phyloP scores from a whole-genome alignment of 2,888 invertebrate species.

The Euspilapteryx auroguttella region DNA sequence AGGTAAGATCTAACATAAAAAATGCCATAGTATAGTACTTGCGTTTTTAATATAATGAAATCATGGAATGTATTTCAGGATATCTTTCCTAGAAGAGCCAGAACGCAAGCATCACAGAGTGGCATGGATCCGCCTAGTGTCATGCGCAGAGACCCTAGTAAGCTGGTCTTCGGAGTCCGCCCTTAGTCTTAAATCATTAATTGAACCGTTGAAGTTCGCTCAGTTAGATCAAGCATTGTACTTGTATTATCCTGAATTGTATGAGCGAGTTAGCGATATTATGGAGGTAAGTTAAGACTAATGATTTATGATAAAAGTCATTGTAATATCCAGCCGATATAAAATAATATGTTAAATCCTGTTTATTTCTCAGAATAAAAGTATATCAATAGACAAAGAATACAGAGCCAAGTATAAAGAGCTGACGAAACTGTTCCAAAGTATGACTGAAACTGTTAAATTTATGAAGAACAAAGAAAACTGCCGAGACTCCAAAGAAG shows the following conservation, averaged over 20 bases:
- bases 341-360: too few species aligned
- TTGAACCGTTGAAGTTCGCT: slow-evolving; percentile 25
- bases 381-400: slow-evolving; percentile 31
- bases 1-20: too few species aligned
- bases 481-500: slow-evolving; percentile 20
- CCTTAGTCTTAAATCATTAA: slow-evolving; percentile 26
- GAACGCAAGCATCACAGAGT: slow-evolving; percentile 21
- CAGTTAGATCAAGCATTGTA: slow-evolving; percentile 35
- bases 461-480: slow-evolving; percentile 31
- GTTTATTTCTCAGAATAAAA: slow-evolving; percentile 25
- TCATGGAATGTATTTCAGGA: too few species aligned
- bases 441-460: slow-evolving; percentile 33
- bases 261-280: slow-evolving; percentile 16
- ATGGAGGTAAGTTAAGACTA: slow-evolving; percentile 22
- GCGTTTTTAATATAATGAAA: too few species aligned
- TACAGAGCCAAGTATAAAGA: slow-evolving; percentile 39
- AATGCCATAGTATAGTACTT: too few species aligned
- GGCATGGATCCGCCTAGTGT: slow-evolving; percentile 29
- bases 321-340: too few species aligned
- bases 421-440: slow-evolving; percentile 24
- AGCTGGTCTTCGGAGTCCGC: slow-evolving; percentile 30
- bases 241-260: slow-evolving; percentile 27
- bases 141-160: slow-evolving; percentile 20
- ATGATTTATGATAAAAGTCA: too few species aligned
- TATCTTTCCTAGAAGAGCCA: slow-evolving; percentile 21